Evolutionary conservation across 2,888 invertebrate species (phyloP), one percentile per base, ranked within the genome.

Genomic region (Pammene aurita): DNA sequence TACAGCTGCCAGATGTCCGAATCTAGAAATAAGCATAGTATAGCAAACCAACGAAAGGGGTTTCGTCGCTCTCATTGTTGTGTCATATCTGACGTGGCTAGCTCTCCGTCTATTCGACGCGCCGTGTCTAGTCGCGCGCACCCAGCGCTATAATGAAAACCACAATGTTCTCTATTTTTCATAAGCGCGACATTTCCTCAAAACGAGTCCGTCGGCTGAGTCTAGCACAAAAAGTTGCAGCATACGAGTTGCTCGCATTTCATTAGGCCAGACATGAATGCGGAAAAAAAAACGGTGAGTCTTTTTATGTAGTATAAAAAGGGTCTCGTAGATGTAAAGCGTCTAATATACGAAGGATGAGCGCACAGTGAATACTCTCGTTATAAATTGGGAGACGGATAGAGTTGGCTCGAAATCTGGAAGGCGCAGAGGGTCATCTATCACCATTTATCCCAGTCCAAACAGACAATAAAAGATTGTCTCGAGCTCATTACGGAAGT

Each of bases 381-480:
- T 77, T 81, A 82, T 82, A 86, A 87, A 87, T 87, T 81, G 81
- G 79, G 81, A 83, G 81, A 81, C 78, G 76, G 80, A 86, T 84
- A 83, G 82, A 81, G 79, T 79, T 80, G 77, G 78, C 78, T 85
- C 80, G 75, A 82, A 86, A 85, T 87, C 83, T 83, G 82, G 80
- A 82, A 80, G 83, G 82, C 80, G 77, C 76, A 72, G 77, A 79
- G 81, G 78, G 86, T 86, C 86, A 89, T 90, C 83, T 85, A 87
- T 90, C 86, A 89, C 88, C 88, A 89, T 89, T 89, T 89, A 88
- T 89, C 87, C 82, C 76, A 84, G 86, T 87, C 86, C 84, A 83
- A 85, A 82, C 79, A 82, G 86, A 88, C 85, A 87, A 86, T 87
- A 88, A 90, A 87, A 87, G 81, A 89, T 88, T 84, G 86, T 87